Conservation (phyloP, 2,797 vertebrate genomes). For the Acanthiza pusilla region DNA sequence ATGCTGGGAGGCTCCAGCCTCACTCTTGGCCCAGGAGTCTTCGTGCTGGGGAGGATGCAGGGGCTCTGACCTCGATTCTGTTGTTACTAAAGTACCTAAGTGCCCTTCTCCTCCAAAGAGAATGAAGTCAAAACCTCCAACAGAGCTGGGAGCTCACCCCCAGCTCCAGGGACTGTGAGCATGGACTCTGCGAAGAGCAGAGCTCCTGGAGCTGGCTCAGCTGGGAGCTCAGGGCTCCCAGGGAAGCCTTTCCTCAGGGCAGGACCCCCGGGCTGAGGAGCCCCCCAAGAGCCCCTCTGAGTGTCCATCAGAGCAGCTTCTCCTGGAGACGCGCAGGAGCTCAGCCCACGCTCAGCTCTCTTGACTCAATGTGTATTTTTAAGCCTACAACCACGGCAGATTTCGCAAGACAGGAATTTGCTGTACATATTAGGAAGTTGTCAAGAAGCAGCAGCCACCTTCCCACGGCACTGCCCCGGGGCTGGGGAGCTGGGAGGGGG, state of each 20-base stretch:
- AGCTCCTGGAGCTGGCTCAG: background rate
- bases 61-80: background rate
- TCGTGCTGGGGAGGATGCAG: fast-evolving
- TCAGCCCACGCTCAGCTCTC: background rate
- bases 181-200: fast-evolving
- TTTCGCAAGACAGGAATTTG: background rate
- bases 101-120: background rate
- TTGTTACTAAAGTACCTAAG: background rate
- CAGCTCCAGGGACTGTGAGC: background rate
- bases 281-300: background rate
- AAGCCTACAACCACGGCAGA: background rate
- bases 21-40: background rate
- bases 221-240: background rate
- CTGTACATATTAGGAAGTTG: background rate
- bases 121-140: background rate
- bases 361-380: background rate
- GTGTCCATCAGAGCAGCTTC: fast-evolving
- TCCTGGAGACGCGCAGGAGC: background rate
- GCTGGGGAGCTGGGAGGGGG: background rate
- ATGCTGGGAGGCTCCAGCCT: background rate
- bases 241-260: background rate
- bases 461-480: background rate
- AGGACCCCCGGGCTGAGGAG: background rate
- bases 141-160: background rate
- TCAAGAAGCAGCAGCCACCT: background rate